Evolutionary conservation across 2,113 vertebrate species (phyloP), one percentile per base, ranked within the genome.

Genomic region (Colossoma macropomum): DNA sequence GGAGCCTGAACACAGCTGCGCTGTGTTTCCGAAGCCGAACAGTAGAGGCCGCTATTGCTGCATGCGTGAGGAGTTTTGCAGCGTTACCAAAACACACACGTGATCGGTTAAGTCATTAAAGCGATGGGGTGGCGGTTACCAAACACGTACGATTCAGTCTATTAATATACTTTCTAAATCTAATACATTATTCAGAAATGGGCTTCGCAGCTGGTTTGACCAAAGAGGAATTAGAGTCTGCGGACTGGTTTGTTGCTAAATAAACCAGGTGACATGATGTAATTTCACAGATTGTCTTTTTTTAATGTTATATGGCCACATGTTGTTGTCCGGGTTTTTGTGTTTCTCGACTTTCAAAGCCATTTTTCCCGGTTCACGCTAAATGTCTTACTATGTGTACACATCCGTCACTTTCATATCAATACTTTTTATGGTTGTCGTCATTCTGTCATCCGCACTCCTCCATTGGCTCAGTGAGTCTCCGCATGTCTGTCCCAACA

Each of bases 191-290:
- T 11, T 45, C 9, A 45, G 41, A 52, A 52, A 52, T 19, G 50
- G 16, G 50, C 17, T 45, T 9, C 1, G 41, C 41, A 4, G 41
- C 1, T 9, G 41, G 41, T 45, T 45, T 45, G 41, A 45, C 41
- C 9, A 45, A 45, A 45, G 4, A 52, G 50, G 10, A 38, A 12
- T 45, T 28, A 52, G 60, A 78, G 63, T 15, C 15, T 25, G 28
- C 50, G 32, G 32, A 6, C 38, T 45, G 21, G 0, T 71, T 25
- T 23, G 56, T 71, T 45, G 72, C 16, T 28, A 45, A 27, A 60
- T 25, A 60, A 72, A 25, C 54, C 78, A 71, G 25, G 66, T 72
- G 52, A 71, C 66, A 34, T 80, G 34, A 80, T 62, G 79, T 63
- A 16, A 72, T 62, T 28, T 32, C 52, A 60, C 32, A 45, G 25